phyloP scores from a whole-genome alignment of 2,113 vertebrate species.

The sheep (Ovis aries) region ARS-UI_Ramb_v3.0 NC_056056.1:218744501-218745000 shows the following conservation, averaged over 20 bases:
- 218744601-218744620: background rate
- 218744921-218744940: background rate
- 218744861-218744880: background rate
- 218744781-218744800: background rate
- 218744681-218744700: background rate
- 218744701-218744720: background rate
- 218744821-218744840: too few species aligned
- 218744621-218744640: background rate
- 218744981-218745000: background rate
- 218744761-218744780: background rate
- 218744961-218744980: background rate
- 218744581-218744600: background rate
- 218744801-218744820: background rate
- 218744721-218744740: background rate
- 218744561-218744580: accelerated
- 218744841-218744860: background rate
- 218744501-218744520: background rate
- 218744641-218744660: background rate
- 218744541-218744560: background rate
- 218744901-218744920: background rate
- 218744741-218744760: background rate
- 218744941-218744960: background rate
- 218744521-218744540: background rate
- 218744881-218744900: background rate
- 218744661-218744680: background rate